Base-by-base conservation (phyloP, 2,888 invertebrate genomes). In the Germaria angustata region DNA sequence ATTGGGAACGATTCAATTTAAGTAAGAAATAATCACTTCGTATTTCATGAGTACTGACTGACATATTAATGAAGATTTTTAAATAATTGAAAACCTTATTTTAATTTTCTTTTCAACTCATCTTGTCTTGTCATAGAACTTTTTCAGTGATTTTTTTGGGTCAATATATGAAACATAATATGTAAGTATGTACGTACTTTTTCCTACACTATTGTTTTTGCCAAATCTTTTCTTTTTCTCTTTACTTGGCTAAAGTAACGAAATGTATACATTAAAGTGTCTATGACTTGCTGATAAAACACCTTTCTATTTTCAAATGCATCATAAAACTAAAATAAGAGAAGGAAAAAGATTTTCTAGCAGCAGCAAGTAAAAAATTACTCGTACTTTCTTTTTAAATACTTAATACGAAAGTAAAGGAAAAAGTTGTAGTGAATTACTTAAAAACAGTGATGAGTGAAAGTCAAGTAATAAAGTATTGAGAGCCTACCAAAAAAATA, bases 341-440 rank as follows among this genome's bases (percentile, higher is more conserved):
- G 17, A 9, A 8, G 46, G 44, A 20, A 32, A 49, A 46, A 24
- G 57, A 49, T 80, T 69, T 65, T 72, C 72, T 61, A 68, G 61
- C 22, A 66, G 39, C 72, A 59, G 41, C 63, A 63, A 65, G 39
- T 66, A 66, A 66, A 72, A 63, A 72, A 77, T 51, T 77, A 77
- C 68, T 77, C 68, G 51, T 78, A 82, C 81, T 82, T 82, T 81
- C 81, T 82, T 82, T 82, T 77, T 77, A 81, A 81, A 81, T 68
- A 68, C 78, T 73, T 57, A 61, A 51, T 63, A 61, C 22, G 41
- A 59, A 76, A 61, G 59, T 68, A 69, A 71, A 79, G 41, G 53
- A 44, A 24, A 63, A 69, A 75, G 32, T 32, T 41, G n/a, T 15
- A 71, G 57, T 75, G 65, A 57, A 41, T 66, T 51, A 49, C 8